Percentiles rank a stretch among this genome's conserved stretches.
Evolutionary conservation across 2,797 vertebrate species (phyloP).

Genomic region (Bryconaethiops microstoma): DNA sequence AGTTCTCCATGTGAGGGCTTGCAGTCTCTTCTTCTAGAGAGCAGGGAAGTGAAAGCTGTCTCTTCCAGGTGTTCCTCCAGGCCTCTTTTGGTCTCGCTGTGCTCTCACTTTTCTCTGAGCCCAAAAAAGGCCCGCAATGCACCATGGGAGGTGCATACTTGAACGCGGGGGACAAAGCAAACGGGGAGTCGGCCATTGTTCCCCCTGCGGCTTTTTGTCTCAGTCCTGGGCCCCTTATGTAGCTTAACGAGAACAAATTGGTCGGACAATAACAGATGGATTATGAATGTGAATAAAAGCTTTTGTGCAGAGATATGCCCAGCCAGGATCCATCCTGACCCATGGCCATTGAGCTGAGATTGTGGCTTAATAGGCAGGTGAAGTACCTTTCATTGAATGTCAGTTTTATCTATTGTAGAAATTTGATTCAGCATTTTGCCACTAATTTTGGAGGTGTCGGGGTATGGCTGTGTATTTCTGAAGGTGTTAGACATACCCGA

Average conservation of each 20-base stretch:
- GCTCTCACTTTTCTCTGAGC: conserved; percentile 71
- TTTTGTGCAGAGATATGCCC: conserved; percentile 77
- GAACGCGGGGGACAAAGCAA: conserved; percentile 71
- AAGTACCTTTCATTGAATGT: conserved; percentile 83
- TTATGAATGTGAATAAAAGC: conserved; percentile 84
- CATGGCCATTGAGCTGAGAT: conserved; percentile 78
- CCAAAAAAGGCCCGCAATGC: conserved; percentile 73
- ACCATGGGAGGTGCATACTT: conserved; percentile 77
- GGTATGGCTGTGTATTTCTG: conserved; percentile 4
- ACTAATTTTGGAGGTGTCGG: conserved; percentile 1
- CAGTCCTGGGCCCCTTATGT: conserved; percentile 84
- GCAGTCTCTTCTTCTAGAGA: conserved; percentile 66
- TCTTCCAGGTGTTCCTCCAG: conserved; percentile 74
- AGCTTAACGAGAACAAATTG: conserved; percentile 97
- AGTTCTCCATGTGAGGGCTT: conserved; percentile 63
- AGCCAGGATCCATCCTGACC: conserved; percentile 79
- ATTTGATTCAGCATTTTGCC: conserved; percentile 14
- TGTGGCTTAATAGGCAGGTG: conserved; percentile 81
- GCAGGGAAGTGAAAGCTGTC: conserved; percentile 64
- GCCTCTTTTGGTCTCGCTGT: conserved; percentile 63
- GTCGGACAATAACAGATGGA: conserved; percentile 87
- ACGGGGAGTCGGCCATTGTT: conserved; percentile 81
- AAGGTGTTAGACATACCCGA: neutral
- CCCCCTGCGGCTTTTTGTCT: conserved; percentile 83
- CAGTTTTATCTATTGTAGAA: conserved; percentile 67